Conservation (phyloP, 1,140 invertebrate species). For the Meloidogyne hapla region DNA sequence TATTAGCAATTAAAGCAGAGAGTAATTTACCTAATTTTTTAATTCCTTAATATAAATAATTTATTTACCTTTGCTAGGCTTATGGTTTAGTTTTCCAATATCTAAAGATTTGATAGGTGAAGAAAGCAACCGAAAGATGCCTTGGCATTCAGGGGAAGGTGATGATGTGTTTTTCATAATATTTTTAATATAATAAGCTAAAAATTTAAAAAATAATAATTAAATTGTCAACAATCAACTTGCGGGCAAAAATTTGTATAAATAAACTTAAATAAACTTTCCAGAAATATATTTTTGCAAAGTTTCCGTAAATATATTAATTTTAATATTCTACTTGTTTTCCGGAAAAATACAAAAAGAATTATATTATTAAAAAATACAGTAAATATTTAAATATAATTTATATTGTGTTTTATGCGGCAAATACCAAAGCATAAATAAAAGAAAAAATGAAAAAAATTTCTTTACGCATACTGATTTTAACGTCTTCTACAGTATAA, state of each 20-base stretch:
- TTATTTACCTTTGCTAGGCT: constrained; percentile 21
- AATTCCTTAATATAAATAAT: background rate
- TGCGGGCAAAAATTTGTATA: too few relatives aligned
- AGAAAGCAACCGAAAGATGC: constrained; percentile 14
- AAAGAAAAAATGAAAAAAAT: background rate
- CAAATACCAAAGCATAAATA: background rate
- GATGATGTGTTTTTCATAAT: background rate
- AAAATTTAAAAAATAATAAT: too few relatives aligned
- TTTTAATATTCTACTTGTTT: too few relatives aligned
- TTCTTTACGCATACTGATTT: background rate
- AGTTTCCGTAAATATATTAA: too few relatives aligned
- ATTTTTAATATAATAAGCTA: background rate
- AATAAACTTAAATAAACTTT: background rate
- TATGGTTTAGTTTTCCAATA: background rate
- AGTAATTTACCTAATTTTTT: constrained; percentile 21
- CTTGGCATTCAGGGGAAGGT: background rate
- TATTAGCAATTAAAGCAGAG: constrained; percentile 20
- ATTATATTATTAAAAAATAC: too few relatives aligned
- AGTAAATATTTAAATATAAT: too few relatives aligned
- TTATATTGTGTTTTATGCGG: background rate
- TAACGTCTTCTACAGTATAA: background rate
- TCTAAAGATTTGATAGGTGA: background rate
- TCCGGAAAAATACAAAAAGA: too few relatives aligned
- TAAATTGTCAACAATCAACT: too few relatives aligned
- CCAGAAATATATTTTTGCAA: background rate